Evolutionary conservation across 1,140 invertebrate species (phyloP), one percentile per base, ranked within the genome.

Genomic region (Pinna nobilis): DNA sequence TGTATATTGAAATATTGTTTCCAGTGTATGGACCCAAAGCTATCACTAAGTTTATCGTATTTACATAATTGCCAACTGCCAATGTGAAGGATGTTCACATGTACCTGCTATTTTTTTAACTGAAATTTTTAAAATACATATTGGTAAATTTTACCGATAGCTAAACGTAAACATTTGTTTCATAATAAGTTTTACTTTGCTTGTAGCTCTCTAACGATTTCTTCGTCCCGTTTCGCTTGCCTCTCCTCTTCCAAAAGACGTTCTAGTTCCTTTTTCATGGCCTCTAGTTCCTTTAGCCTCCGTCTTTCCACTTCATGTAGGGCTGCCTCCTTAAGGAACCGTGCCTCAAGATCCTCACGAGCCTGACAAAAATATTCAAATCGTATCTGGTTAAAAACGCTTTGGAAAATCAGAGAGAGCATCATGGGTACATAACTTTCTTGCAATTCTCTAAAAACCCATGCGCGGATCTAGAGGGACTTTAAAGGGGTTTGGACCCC

Each of bases 221-320:
- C 94, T 88, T 95, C 95, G 81, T 95, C 95, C 74, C 92, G 88
- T 81, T 95, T 94, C 2, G 94, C 94, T 85, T 95, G 93, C 4
- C 93, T 93, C 87, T 95, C 95, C 88, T 94, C 94, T 77, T 94
- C 93, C 4, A 95, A 84, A 1, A 95, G 81, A 78, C 89, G 90
- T 84, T 95, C 93, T 49, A 94, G 84, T 80, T 93, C 91, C 18
- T 88, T 84, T 84, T 93, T 92, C 1, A 93, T 90, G 76, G 92
- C 90, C 84, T 94, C 93, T 49, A 96, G 84, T 87, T 95, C 93
- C 79, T 92, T 91, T 69, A 94, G 89, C 76, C 92, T 92, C 74
- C 92, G 92, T 61, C 92, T 91, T 83, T 95, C 94, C 84, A 93
- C 91, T 82, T 93, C 92, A 37, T 93, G 91, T 61, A 94, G 88